A percentile compares a stretch with the other conserved stretches of the same genome.
Evolutionary conservation across 2,797 vertebrate genomes (phyloP).

Genomic region (Bradypodion pumilum): DNA sequence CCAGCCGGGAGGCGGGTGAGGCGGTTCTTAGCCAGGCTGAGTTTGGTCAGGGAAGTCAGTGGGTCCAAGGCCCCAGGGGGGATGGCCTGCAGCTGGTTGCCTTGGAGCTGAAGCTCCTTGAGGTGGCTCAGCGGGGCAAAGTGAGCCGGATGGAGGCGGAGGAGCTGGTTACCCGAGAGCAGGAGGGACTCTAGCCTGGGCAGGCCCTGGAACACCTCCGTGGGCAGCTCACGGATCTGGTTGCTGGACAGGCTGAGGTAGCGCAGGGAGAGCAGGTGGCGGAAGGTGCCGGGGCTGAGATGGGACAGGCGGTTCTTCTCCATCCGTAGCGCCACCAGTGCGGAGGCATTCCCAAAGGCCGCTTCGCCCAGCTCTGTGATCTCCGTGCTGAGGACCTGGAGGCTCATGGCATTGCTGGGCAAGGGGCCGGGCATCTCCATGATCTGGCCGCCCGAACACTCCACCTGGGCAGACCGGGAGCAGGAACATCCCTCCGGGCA

Average conservation of each 20-base stretch:
- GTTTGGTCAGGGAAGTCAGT: conserved; percentile 76
- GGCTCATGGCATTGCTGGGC: conserved; percentile 74
- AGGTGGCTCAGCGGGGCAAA: conserved; percentile 77
- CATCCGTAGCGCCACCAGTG: conserved; percentile 74
- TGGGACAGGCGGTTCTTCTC: conserved; percentile 78
- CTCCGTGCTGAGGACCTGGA: conserved; percentile 77
- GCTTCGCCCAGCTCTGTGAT: conserved; percentile 65
- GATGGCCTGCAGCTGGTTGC: conserved; percentile 75
- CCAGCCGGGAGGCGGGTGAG: conserved; percentile 74
- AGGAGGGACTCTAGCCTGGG: conserved; percentile 77
- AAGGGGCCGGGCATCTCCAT: conserved; percentile 68
- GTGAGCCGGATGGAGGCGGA: conserved; percentile 70
- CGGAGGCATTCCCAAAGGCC: conserved; percentile 73
- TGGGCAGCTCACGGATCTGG: conserved; percentile 72
- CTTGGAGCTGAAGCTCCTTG: conserved; percentile 81
- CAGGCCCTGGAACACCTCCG: conserved; percentile 71
- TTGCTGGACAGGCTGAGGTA: conserved; percentile 80
- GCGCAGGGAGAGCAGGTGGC: conserved; percentile 75
- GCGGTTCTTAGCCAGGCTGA: conserved; percentile 83
- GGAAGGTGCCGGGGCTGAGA: conserved; percentile 81
- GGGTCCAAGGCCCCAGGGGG: conserved; percentile 81
- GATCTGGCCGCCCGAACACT: conserved; percentile 70
- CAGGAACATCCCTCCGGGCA: conserved; percentile 77
- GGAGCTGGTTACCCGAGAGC: conserved; percentile 78
- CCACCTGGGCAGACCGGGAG: conserved; percentile 71